Evolutionary conservation across 2,797 vertebrate species (phyloP).

Genomic region (Pelodytes ibericus): DNA sequence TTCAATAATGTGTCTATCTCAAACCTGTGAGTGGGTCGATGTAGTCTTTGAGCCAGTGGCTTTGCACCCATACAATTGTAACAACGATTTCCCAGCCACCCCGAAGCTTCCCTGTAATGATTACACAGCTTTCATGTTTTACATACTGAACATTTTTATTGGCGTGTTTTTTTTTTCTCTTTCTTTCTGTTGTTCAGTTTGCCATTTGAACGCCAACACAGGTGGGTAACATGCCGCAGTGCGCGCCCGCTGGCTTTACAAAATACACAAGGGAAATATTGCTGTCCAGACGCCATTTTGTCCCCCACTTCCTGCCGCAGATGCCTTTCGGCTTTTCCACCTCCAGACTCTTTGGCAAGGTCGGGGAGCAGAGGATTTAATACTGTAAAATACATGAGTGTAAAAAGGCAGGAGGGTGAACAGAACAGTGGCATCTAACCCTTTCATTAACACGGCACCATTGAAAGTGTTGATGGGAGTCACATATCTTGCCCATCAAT

Average conservation of each 20-base stretch:
- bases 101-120: constrained; percentile 5
- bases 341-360: constrained; percentile 15
- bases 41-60: too few species aligned
- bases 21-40: too few species aligned
- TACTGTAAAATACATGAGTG: constrained; percentile 47
- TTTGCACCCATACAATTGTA: too few species aligned
- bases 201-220: constrained; percentile 28
- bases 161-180: constrained; percentile 22
- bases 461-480: constrained; percentile 12
- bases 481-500: constrained; percentile 21
- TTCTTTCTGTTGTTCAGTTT: constrained; percentile 40
- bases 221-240: constrained; percentile 53
- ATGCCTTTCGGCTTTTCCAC: not conserved
- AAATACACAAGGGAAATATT: constrained; percentile 53
- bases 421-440: constrained; percentile 37
- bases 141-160: constrained; percentile 56
- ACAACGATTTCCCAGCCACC: too few species aligned
- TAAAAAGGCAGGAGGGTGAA: constrained; percentile 45
- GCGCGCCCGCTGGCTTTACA: constrained; percentile 42
- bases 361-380: constrained; percentile 16
- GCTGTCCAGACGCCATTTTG: constrained; percentile 45
- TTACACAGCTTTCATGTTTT: constrained; percentile 14
- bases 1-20: too few species aligned
- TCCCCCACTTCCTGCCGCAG: constrained; percentile 24
- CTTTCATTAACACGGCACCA: constrained; percentile 21